Evolutionary conservation across 1,140 invertebrate genomes (phyloP).

Genomic region (Pseudomyrmex concolor): DNA sequence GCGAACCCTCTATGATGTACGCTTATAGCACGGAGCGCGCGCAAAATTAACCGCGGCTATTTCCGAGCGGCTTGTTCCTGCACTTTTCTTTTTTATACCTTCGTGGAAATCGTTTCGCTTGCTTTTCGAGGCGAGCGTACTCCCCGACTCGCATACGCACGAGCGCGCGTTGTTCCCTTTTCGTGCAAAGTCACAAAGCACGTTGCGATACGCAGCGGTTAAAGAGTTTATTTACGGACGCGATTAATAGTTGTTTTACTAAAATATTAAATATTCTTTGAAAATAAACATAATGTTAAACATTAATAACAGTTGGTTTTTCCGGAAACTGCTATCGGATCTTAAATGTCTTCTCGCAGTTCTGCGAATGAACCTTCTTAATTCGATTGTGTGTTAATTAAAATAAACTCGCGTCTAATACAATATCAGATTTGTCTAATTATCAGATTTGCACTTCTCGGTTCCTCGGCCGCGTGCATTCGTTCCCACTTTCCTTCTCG

Average conservation of each 20-base stretch:
- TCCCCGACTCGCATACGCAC: conserved; percentile 34
- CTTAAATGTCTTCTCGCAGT: too few species aligned
- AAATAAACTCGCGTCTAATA: too few species aligned
- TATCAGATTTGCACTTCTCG: neutral
- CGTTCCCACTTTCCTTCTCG: neutral
- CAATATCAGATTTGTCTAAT: neutral
- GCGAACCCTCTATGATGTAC: conserved; percentile 73
- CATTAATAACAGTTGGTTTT: too few species aligned
- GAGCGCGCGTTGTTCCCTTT: conserved; percentile 8
- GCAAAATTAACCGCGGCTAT: conserved; percentile 78
- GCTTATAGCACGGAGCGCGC: conserved; percentile 72
- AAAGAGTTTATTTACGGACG: too few species aligned
- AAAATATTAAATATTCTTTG: too few species aligned
- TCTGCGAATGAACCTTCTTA: too few species aligned
- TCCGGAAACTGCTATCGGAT: too few species aligned
- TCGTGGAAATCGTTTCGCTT: conserved; percentile 58
- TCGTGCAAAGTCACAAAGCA: conserved; percentile 22
- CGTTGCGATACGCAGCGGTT: neutral
- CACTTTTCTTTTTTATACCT: conserved; percentile 69
- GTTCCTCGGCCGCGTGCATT: neutral
- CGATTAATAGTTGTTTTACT: too few species aligned
- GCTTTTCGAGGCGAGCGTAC: conserved; percentile 47
- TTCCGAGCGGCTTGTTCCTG: conserved; percentile 69
- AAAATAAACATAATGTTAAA: too few species aligned
- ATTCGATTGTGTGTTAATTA: too few species aligned